A percentile compares a stretch with the other conserved stretches of the same genome.
Conservation (phyloP, 2,888 invertebrate genomes). For the Chymomyza amoena region DNA sequence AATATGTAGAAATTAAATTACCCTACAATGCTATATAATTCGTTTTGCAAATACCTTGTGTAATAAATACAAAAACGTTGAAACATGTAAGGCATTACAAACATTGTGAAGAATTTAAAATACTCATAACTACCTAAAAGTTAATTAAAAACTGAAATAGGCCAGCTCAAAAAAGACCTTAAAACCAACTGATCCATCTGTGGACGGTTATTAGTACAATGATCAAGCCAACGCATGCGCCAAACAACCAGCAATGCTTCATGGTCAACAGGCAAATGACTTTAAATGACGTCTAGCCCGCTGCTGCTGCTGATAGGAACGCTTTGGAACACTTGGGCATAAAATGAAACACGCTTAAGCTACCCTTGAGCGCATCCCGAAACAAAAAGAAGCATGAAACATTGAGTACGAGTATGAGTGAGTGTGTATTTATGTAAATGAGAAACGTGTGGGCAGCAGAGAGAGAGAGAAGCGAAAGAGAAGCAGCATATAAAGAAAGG, state of each 20-base stretch:
- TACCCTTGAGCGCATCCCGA: slow-evolving; percentile 37
- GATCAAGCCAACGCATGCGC: background rate
- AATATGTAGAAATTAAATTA: no score
- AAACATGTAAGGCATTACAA: no score
- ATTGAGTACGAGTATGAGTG: background rate
- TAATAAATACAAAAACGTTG: no score
- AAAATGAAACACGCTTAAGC: slow-evolving; percentile 5
- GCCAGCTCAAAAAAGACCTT: slow-evolving; percentile 46
- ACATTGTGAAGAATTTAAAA: no score
- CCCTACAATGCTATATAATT: no score
- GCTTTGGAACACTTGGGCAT: background rate
- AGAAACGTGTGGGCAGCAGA: slow-evolving; percentile 11
- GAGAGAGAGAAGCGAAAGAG: background rate
- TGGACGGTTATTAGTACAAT: background rate
- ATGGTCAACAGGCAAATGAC: slow-evolving; percentile 58
- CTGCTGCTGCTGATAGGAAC: slow-evolving; percentile 34
- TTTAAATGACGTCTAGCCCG: slow-evolving; percentile 27
- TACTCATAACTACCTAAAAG: no score
- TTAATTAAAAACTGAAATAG: no score
- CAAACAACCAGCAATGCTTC: slow-evolving; percentile 49
- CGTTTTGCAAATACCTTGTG: no score
- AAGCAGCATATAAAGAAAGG: background rate
- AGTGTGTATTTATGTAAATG: slow-evolving; percentile 18
- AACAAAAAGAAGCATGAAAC: background rate
- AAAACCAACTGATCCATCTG: slow-evolving; percentile 44